Conservation (phyloP, 1,140 invertebrate species). For the Drosophila saltans region DNA sequence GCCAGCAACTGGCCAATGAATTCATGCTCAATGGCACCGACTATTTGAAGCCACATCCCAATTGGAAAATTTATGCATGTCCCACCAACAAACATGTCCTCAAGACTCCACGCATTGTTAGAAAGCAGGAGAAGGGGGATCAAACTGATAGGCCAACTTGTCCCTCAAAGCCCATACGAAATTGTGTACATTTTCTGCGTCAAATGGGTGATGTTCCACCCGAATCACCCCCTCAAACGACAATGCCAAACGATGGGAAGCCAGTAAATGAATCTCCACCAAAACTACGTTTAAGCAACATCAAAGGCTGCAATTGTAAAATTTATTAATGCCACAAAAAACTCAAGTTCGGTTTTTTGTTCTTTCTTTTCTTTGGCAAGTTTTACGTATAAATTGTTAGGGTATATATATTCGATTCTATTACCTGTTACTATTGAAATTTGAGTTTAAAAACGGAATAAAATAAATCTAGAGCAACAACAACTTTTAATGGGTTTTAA, state of each 20-base stretch:
- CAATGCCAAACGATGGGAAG: neutral
- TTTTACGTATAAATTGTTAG: neutral
- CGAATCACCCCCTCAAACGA: neutral
- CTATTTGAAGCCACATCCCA: slow-evolving; percentile 68
- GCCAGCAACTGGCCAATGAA: slow-evolving; percentile 54
- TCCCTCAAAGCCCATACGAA: slow-evolving; percentile 30
- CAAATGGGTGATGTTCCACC: slow-evolving; percentile 13
- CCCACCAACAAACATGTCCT: slow-evolving; percentile 48
- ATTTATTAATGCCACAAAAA: slow-evolving; percentile 17
- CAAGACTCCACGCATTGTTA: slow-evolving; percentile 29
- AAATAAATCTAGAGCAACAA: neutral
- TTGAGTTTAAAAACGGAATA: too few species aligned
- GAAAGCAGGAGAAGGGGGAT: slow-evolving; percentile 28
- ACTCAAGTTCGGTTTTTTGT: neutral
- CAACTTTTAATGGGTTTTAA: neutral
- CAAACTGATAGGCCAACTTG: slow-evolving; percentile 43
- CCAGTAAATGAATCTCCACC: neutral
- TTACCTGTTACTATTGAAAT: too few species aligned
- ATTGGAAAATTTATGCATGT: slow-evolving; percentile 68
- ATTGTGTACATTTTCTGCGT: slow-evolving; percentile 46
- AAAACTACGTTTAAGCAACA: neutral
- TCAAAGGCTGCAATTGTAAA: slow-evolving; percentile 32
- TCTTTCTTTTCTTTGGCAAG: neutral
- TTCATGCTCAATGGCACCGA: slow-evolving; percentile 49
- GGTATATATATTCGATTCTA: too few species aligned